Evolutionary conservation across 2,113 vertebrate species (phyloP).

Genomic region (Neotragus pygmaeus): DNA sequence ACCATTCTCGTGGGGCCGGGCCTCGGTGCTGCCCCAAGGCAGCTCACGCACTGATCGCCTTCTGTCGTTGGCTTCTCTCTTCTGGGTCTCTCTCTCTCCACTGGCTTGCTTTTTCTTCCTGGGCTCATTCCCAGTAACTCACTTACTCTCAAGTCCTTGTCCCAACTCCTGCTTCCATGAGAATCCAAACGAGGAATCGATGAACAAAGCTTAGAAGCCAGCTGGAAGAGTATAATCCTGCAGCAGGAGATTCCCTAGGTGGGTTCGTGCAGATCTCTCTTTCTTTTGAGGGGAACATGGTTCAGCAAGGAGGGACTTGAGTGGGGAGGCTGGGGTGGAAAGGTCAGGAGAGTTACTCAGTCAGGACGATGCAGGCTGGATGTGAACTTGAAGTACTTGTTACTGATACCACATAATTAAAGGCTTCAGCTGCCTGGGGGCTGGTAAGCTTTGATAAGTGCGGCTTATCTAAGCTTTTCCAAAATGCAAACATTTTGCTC

Average conservation of each 20-base stretch:
- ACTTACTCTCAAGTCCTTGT: not conserved
- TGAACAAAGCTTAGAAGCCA: not conserved
- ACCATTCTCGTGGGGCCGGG: not conserved
- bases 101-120: not conserved
- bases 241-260: not conserved
- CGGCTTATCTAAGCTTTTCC: not conserved
- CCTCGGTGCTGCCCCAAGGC: fast-evolving
- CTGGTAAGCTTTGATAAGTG: not conserved
- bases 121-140: not conserved
- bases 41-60: not conserved
- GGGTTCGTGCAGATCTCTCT: not conserved
- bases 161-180: not conserved
- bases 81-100: not conserved
- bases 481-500: not conserved
- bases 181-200: not conserved
- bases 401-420: not conserved
- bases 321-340: not conserved
- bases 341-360: not conserved
- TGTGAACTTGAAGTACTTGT: not conserved
- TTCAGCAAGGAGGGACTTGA: not conserved
- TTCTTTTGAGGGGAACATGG: not conserved
- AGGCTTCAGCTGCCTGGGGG: too few relatives aligned
- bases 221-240: not conserved
- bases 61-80: not conserved
- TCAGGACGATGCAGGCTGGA: not conserved